A percentile compares a stretch with the other conserved stretches of the same genome.
Evolutionary conservation across 2,888 invertebrate genomes (phyloP).

Genomic region (Eupithecia dodoneata): DNA sequence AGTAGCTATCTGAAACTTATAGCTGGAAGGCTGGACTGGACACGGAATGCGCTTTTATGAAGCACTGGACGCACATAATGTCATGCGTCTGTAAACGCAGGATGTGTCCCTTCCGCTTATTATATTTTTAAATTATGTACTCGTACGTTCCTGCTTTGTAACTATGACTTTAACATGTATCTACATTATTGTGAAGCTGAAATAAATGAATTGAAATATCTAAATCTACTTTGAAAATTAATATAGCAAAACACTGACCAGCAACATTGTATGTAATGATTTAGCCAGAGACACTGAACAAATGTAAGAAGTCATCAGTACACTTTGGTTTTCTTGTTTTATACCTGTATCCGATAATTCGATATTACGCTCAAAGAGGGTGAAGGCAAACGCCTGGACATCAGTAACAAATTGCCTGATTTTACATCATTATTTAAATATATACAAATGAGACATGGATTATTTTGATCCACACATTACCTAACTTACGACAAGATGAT

Average conservation of each 20-base stretch:
- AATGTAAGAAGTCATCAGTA: conserved; percentile 28
- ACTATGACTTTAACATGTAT: no score
- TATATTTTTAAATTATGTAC: no score
- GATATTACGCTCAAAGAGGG: conserved; percentile 31
- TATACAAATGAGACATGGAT: conserved; percentile 18
- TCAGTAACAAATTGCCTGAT: conserved; percentile 35
- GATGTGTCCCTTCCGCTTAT: no score
- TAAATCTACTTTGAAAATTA: neutral
- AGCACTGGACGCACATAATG: no score
- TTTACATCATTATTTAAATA: conserved; percentile 23
- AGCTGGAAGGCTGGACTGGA: no score
- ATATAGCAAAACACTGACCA: conserved; percentile 26
- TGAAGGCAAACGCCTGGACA: conserved; percentile 39
- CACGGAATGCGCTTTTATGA: no score
- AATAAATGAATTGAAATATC: neutral
- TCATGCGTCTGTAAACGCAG: no score
- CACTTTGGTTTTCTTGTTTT: conserved; percentile 33
- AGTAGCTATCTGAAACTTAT: no score
- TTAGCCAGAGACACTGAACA: conserved; percentile 24
- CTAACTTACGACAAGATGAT: neutral
- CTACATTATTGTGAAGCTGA: no score
- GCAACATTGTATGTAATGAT: conserved; percentile 27
- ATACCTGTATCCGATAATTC: conserved; percentile 31
- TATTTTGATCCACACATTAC: neutral
- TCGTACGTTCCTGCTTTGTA: no score